Conservation (phyloP, 64 coral and sea anemone genomes). For the Platygyra sinensis region DNA sequence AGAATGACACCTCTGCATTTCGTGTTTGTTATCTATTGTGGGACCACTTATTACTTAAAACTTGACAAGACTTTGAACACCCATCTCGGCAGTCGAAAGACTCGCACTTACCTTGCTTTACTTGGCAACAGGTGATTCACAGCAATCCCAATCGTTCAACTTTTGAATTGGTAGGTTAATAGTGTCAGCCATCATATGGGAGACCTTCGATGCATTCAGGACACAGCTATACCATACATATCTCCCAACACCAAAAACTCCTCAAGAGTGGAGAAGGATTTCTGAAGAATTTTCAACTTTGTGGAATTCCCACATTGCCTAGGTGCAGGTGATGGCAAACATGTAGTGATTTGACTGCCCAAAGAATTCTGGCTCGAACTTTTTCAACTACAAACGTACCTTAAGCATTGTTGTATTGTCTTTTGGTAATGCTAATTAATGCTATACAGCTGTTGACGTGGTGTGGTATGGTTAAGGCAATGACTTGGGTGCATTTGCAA, state of each 20-base stretch:
- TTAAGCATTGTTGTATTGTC: slow-evolving; percentile 66
- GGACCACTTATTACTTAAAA: not conserved
- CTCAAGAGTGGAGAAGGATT: slow-evolving; percentile 54
- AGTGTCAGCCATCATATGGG: slow-evolving; percentile 45
- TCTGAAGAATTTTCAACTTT: slow-evolving; percentile 43
- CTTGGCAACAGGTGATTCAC: slow-evolving; percentile 63
- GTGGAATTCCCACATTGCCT: slow-evolving; percentile 54
- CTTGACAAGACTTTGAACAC: not conserved
- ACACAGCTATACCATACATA: slow-evolving; percentile 19
- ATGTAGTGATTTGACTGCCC: slow-evolving; percentile 45
- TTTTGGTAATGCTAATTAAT: slow-evolving; percentile 57
- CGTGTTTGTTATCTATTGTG: no score
- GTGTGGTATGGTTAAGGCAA: slow-evolving; percentile 41
- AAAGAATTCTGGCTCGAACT: slow-evolving; percentile 68
- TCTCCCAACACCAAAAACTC: slow-evolving; percentile 48
- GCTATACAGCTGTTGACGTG: slow-evolving; percentile 62
- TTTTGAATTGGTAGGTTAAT: slow-evolving; percentile 58
- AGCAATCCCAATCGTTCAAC: slow-evolving; percentile 57
- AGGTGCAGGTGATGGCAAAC: slow-evolving; percentile 57
- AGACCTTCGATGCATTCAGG: slow-evolving; percentile 50
- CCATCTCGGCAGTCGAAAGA: slow-evolving; percentile 23
- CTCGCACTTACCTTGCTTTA: slow-evolving; percentile 58
- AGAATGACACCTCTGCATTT: no score
- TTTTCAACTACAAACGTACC: slow-evolving; percentile 61
- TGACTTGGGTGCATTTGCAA: slow-evolving; percentile 32